These are phyloP conservation scores for Semaprochilodus insignis DNA, from an alignment of 2,797 vertebrate genomes.

Conservation along the genomic window DNA sequence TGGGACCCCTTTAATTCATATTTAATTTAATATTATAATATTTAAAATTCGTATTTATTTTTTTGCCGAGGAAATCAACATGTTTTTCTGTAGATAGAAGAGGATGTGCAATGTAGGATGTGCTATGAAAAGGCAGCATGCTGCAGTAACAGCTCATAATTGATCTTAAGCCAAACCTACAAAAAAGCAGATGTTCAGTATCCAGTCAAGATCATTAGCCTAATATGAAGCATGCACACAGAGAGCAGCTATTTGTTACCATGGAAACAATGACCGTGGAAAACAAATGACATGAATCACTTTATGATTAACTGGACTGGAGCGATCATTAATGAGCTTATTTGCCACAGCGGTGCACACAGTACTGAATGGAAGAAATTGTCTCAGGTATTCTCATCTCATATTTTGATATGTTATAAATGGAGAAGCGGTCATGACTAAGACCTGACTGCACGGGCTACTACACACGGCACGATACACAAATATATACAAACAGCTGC, in stretches of 20 bases:
- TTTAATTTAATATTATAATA: no score
- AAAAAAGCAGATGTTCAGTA: constrained; percentile 35
- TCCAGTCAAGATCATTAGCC: constrained; percentile 33
- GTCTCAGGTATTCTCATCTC: no score
- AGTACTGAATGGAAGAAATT: not conserved
- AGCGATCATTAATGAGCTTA: not conserved
- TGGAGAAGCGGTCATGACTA: no score
- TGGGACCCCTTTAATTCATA: no score
- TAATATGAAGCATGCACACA: constrained; percentile 32
- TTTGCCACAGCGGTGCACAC: not conserved
- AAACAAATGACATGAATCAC: constrained; percentile 20
- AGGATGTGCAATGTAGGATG: not conserved
- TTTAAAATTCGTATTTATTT: no score
- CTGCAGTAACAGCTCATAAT: constrained; percentile 28
- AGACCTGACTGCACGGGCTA: no score
- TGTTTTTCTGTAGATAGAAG: no score
- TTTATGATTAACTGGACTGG: constrained; percentile 12
- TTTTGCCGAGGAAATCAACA: no score
- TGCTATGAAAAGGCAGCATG: constrained; percentile 4
- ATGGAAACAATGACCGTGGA: constrained; percentile 20
- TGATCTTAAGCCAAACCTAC: constrained; percentile 45
- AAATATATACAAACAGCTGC: no score
- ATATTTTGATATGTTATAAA: no score
- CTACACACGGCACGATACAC: no score
- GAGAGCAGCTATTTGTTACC: constrained; percentile 31